A percentile compares a stretch with the other conserved stretches of the same genome.
These are phyloP conservation scores for Drosophila demipolita DNA, from an alignment of 2,888 invertebrate genomes.

Conservation along the genomic window DNA sequence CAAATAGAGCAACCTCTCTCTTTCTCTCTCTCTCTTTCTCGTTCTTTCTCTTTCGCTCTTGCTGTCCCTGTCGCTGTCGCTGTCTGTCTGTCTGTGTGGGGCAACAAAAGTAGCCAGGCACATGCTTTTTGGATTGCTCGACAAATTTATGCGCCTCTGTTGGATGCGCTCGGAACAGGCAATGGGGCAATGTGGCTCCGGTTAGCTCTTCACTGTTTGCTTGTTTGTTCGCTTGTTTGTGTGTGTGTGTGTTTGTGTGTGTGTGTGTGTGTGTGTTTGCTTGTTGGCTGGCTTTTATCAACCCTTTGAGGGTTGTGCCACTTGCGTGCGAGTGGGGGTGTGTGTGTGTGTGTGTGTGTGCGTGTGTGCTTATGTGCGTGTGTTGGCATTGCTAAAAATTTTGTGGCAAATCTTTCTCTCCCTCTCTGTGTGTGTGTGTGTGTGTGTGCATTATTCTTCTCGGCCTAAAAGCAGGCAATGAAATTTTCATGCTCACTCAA, in stretches of 20 bases:
- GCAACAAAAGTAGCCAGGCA: conserved; percentile 58
- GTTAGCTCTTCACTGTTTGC: conserved; percentile 45
- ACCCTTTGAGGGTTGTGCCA: conserved; percentile 48
- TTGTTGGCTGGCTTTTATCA: conserved; percentile 48
- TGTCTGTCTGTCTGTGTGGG: conserved; percentile 2
- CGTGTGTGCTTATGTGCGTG: not conserved
- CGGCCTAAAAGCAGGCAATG: conserved; percentile 63
- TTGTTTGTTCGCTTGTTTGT: conserved; percentile 44
- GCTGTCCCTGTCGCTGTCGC: not conserved
- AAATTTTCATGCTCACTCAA: conserved; percentile 63
- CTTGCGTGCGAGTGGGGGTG: not conserved
- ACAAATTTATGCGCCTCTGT: conserved; percentile 61
- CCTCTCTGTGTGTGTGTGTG: conserved; percentile 5
- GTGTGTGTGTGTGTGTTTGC: conserved; percentile 8
- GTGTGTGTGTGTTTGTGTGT: conserved; percentile 6
- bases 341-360: not conserved
- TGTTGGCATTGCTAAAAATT: conserved; percentile 46
- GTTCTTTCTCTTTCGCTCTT: not conserved
- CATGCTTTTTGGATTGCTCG: conserved; percentile 64
- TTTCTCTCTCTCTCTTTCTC: not conserved
- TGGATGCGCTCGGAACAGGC: conserved; percentile 43
- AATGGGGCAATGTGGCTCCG: conserved; percentile 43
- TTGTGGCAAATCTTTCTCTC: conserved; percentile 34
- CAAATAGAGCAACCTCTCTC: conserved; percentile 70
- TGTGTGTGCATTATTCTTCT: conserved; percentile 47